Percentiles rank a stretch among this genome's conserved stretches.
Evolutionary conservation across 2,797 vertebrate species (phyloP).

Genomic region (Gymnothorax reevesii): DNA sequence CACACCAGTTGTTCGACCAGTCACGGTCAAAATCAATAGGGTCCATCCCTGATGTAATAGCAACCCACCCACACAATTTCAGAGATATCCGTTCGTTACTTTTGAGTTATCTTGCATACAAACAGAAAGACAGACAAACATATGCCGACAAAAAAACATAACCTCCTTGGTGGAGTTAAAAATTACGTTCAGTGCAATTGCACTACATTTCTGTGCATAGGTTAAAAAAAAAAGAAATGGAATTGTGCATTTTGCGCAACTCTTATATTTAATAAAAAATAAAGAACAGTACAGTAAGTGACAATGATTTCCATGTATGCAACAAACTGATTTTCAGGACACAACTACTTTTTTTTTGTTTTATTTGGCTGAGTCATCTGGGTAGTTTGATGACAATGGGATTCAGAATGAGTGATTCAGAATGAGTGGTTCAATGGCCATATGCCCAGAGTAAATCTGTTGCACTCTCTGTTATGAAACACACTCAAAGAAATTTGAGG

Average conservation of each 20-base stretch:
- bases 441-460: background rate
- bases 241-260: background rate
- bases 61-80: no score
- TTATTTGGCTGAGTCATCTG: slow-evolving; percentile 1
- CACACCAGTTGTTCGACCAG: no score
- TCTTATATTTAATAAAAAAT: background rate
- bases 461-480: background rate
- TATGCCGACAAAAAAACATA: no score
- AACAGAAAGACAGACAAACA: no score
- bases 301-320: background rate
- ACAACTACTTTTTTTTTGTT: background rate
- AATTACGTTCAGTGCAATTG: no score
- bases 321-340: background rate
- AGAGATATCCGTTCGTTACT: no score
- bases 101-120: no score
- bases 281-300: background rate
- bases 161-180: no score
- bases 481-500: background rate
- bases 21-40: no score
- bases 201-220: no score
- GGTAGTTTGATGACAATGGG: background rate
- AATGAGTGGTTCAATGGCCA: background rate
- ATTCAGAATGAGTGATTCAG: background rate
- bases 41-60: no score
- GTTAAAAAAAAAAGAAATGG: no score